Percentiles rank a stretch among this genome's conserved stretches.
These are phyloP conservation scores for Anser cygnoides DNA, from an alignment of 2,113 vertebrate species.

Conservation along the genomic window DNA sequence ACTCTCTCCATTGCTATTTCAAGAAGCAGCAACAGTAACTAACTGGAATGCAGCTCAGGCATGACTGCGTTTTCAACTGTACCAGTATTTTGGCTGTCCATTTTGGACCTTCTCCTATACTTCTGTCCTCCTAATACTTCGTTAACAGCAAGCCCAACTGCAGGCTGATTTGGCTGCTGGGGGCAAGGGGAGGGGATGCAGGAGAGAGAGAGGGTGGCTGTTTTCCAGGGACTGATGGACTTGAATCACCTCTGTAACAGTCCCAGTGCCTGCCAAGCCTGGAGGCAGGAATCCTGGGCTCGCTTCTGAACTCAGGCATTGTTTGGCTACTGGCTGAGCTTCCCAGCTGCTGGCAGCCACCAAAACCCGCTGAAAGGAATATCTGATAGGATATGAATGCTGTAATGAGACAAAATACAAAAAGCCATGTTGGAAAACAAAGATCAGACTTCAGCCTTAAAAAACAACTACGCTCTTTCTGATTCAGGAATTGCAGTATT, in stretches of 20 bases:
- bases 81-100: conserved; percentile 27
- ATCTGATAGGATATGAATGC: conserved; percentile 39
- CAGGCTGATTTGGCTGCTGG: not conserved
- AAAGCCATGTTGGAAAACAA: conserved; percentile 55
- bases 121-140: not conserved
- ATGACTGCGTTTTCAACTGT: not conserved
- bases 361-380: conserved; percentile 51
- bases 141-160: not conserved
- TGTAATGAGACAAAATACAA: conserved; percentile 48
- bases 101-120: not conserved
- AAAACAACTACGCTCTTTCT: not conserved
- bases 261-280: conserved; percentile 16
- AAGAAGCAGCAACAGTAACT: not conserved
- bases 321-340: conserved; percentile 49
- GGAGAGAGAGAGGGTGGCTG: conserved; percentile 41
- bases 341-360: conserved; percentile 53
- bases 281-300: conserved; percentile 53
- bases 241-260: conserved; percentile 12
- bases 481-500: not conserved
- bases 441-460: conserved; percentile 15
- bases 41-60: not conserved
- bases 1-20: not conserved
- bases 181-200: not conserved
- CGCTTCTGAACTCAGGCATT: conserved; percentile 29
- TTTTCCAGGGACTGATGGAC: conserved; percentile 49